Conservation (phyloP, 1,140 invertebrate genomes). For the Drosophila repletoides region DNA sequence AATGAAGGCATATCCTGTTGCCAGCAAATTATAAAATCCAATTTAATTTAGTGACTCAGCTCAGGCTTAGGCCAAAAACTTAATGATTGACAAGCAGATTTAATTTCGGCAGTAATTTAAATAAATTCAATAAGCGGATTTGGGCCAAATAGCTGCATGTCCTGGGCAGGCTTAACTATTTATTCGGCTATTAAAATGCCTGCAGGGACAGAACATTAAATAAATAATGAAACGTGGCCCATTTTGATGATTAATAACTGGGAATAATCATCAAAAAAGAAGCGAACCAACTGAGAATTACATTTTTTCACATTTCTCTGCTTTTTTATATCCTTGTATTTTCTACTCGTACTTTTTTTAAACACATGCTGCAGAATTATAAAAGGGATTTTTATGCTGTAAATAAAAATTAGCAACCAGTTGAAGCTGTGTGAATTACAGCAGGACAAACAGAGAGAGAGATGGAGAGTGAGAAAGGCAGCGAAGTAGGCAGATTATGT, state of each 20-base stretch:
- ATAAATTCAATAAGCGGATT: conserved; percentile 33
- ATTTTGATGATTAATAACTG: background rate
- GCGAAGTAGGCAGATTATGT: conserved; percentile 46
- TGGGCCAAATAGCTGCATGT: conserved; percentile 4
- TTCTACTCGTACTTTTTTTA: too few species aligned
- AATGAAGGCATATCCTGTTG: too few species aligned
- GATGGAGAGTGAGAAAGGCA: background rate
- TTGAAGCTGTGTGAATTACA: conserved; percentile 16
- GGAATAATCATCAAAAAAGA: background rate
- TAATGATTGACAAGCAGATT: background rate
- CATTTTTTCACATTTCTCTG: background rate
- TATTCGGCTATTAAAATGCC: conserved; percentile 25
- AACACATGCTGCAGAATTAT: conserved; percentile 37
- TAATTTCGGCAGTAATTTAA: conserved; percentile 19
- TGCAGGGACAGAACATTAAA: conserved; percentile 9
- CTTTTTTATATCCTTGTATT: conserved; percentile 31
- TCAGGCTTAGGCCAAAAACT: background rate
- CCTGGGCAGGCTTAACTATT: conserved; percentile 15
- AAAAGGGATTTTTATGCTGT: conserved; percentile 38
- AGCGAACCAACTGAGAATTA: background rate
- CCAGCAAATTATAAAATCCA: conserved; percentile 2
- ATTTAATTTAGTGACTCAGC: conserved; percentile 14
- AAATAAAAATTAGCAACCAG: conserved; percentile 50
- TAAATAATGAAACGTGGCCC: conserved; percentile 16
- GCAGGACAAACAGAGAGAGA: background rate